Base-by-base conservation (phyloP, 2,797 vertebrate species). In the Pseudopleuronectes americanus region DNA sequence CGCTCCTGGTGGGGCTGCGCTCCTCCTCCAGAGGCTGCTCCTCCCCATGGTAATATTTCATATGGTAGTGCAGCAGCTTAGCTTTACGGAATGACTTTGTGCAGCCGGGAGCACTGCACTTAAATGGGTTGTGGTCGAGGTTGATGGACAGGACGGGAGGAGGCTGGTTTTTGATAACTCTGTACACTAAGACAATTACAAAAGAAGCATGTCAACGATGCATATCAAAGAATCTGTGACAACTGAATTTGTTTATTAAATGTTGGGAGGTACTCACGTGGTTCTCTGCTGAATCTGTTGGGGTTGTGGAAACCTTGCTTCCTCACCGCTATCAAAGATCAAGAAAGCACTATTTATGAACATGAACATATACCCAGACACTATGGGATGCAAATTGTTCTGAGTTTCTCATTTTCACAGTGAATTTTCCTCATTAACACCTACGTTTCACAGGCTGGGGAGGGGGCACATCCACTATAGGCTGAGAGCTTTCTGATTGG, bases 11-110 rank as follows among this genome's bases (percentile, higher is more conserved):
- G 87, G 94, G 92, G 76, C 86, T 90, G 73, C 91, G 92, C 43
- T 96, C 95, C 14, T 90, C 93, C 78, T 96, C 96, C 53, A 88
- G 74, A 19, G 87, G 87, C 69, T 88, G 89, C 38, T 93, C 92
- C 64, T 94, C 93, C 0, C 93, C 97, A 17, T 99, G 97, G 87
- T 98, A 99, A 89, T 99, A 99, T 89, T 99, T 99, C 96, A 98
- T 97, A 68, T 99, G 97, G 92, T 99, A 99, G 92, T 99, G 96
- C 85, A 99, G 90, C 74, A 99, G 90, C 92, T 99, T 99, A 73
- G 96, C 97, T 92, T 98, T 99, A 79, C 97, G 96, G 92, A 99
- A 99, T 79, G 95, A 96, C 92, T 99, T 99, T 43, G 94, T 93
- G 92, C 97, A 99, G 88, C 97, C 96, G 23, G 96, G 93, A 77